Percentiles rank a stretch among this genome's conserved stretches.
These are phyloP conservation scores for Bilobella aurantiaca DNA, from an alignment of 1,140 invertebrate genomes.

Conservation along the genomic window DNA sequence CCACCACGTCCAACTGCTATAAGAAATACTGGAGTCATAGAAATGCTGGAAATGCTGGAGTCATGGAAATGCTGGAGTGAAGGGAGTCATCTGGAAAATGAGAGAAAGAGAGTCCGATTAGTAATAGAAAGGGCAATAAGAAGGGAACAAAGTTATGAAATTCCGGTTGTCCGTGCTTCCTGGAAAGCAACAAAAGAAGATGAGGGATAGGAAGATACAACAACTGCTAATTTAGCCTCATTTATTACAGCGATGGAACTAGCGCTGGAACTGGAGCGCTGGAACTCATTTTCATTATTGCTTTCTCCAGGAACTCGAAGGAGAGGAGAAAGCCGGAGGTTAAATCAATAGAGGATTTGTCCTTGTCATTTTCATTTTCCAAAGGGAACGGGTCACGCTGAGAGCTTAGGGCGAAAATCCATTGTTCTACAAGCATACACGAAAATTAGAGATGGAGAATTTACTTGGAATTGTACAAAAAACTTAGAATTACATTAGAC, in stretches of 20 bases:
- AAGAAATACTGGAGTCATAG: too few relatives aligned
- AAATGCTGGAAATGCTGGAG: neutral
- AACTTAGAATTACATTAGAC: too few relatives aligned
- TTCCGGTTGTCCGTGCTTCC: neutral
- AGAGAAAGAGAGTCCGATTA: neutral
- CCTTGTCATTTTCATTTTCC: neutral
- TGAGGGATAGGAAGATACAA: neutral
- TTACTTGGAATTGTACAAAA: too few relatives aligned
- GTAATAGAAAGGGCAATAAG: neutral
- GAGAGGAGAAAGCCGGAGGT: neutral
- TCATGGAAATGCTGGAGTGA: neutral
- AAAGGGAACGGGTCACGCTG: neutral
- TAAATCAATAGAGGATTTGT: conserved; percentile 8
- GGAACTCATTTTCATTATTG: conserved; percentile 8
- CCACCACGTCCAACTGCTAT: neutral
- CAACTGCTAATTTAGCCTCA: conserved; percentile 5
- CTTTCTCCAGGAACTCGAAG: neutral
- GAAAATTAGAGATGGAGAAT: too few relatives aligned
- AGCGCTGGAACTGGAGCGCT: neutral
- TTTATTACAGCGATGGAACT: too few relatives aligned
- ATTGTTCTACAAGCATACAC: too few relatives aligned
- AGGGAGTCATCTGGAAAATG: conserved; percentile 8
- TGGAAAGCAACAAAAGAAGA: neutral
- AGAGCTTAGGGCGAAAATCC: neutral
- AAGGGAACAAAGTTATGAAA: neutral